Conservation (phyloP, 2,888 invertebrate genomes). For the Eilema sororculum region DNA sequence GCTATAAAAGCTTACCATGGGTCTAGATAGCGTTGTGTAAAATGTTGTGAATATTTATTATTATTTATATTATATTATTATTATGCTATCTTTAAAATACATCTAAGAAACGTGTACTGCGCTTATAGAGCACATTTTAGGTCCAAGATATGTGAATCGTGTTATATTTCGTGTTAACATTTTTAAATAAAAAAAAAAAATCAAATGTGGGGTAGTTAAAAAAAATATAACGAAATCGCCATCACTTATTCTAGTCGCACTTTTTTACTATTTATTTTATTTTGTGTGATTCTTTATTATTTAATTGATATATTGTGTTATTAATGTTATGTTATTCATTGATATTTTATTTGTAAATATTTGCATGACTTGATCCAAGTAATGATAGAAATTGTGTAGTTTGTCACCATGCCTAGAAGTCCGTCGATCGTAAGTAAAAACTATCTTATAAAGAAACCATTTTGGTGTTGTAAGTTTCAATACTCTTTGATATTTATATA, state of each 20-base stretch:
- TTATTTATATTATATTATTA: too few relatives aligned
- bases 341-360: neutral
- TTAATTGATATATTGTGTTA: neutral
- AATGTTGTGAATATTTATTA: too few relatives aligned
- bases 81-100: too few relatives aligned
- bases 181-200: neutral
- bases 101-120: too few relatives aligned
- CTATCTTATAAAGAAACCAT: neutral
- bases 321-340: neutral
- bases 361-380: neutral
- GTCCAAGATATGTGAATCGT: too few relatives aligned
- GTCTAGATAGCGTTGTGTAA: too few relatives aligned
- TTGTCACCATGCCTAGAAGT: slow-evolving; percentile 38
- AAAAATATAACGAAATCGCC: neutral
- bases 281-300: neutral
- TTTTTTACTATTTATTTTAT: neutral
- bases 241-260: neutral
- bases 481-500: too few relatives aligned
- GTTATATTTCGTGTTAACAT: neutral
- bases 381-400: neutral
- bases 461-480: neutral
- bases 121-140: too few relatives aligned
- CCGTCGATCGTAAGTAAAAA: slow-evolving; percentile 38
- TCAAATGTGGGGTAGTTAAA: slow-evolving; percentile 6
- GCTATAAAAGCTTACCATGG: too few relatives aligned